phyloP scores from a whole-genome alignment of 2,888 invertebrate species.

The Lepidochitona cinerea region DNA sequence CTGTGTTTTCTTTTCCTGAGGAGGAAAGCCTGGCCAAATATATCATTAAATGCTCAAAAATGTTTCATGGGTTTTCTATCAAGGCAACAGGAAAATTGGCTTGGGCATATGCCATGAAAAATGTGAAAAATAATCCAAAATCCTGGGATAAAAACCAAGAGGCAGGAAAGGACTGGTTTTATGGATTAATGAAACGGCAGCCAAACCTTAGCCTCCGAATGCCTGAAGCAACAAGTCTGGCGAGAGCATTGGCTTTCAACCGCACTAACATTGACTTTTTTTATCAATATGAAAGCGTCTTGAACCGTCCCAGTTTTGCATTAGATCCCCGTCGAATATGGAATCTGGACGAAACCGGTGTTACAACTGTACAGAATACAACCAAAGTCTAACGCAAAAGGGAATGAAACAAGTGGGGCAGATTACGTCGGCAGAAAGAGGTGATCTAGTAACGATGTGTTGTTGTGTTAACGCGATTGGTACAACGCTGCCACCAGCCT shows the following conservation, averaged over 20 bases:
- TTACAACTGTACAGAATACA: too few species aligned
- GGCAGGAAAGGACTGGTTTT: slow-evolving; percentile 3
- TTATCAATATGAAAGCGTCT: too few species aligned
- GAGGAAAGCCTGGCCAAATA: neutral
- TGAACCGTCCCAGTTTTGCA: too few species aligned
- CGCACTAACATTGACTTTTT: neutral
- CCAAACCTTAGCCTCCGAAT: neutral
- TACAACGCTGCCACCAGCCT: too few species aligned
- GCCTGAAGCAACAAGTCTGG: slow-evolving; percentile 8
- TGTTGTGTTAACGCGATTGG: too few species aligned
- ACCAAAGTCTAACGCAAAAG: too few species aligned
- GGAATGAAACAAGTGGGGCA: too few species aligned
- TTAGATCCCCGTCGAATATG: too few species aligned
- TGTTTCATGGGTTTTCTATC: slow-evolving; percentile 7
- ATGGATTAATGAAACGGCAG: slow-evolving; percentile 1
- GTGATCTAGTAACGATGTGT: too few species aligned
- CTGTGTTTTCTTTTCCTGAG: neutral
- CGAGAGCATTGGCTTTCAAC: slow-evolving; percentile 9
- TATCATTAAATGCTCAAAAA: slow-evolving; percentile 9
- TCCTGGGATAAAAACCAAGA: slow-evolving; percentile 2
- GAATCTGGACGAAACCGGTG: too few species aligned
- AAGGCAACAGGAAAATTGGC: neutral
- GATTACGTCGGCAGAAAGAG: too few species aligned
- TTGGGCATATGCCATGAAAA: neutral
- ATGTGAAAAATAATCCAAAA: neutral